Evolutionary conservation across 2,888 invertebrate species (phyloP).

Genomic region (Cyrtodaria siliqua): DNA sequence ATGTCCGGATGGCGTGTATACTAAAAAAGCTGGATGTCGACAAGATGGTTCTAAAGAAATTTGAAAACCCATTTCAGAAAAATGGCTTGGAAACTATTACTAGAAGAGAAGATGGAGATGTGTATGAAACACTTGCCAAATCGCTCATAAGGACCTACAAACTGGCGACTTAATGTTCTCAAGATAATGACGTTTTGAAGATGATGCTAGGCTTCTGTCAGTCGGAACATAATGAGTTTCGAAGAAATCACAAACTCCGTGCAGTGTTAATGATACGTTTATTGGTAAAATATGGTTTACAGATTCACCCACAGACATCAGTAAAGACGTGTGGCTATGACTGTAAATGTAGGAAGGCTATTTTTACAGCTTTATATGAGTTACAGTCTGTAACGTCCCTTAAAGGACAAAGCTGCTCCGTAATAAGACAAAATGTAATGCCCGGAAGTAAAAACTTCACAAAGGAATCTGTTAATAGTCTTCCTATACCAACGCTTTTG

Average conservation of each 20-base stretch:
- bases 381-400: conserved; percentile 25
- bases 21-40: conserved; percentile 29
- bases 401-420: conserved; percentile 44
- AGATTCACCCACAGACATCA: conserved; percentile 33
- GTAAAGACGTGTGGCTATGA: conserved; percentile 21
- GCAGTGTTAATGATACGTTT: conserved; percentile 24
- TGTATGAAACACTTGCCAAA: conserved; percentile 29
- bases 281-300: conserved; percentile 33
- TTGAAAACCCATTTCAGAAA: conserved; percentile 33
- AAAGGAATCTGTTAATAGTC: conserved; percentile 1
- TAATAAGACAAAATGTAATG: conserved; percentile 34
- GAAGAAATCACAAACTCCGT: conserved; percentile 25
- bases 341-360: conserved; percentile 42
- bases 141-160: conserved; percentile 26
- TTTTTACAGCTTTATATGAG: conserved; percentile 39
- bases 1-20: conserved; percentile 39
- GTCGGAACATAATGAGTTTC: conserved; percentile 2
- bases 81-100: conserved; percentile 38
- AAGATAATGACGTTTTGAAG: conserved; percentile 33
- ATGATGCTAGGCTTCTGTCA: conserved; percentile 41
- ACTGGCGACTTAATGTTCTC: conserved; percentile 33
- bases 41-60: conserved; percentile 20
- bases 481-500: conserved; percentile 31
- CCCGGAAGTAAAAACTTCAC: conserved; percentile 5
- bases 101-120: conserved; percentile 18